Evolutionary conservation across 2,888 invertebrate species (phyloP), one percentile per base, ranked within the genome.

Genomic region (Drosophila sordidapex): DNA sequence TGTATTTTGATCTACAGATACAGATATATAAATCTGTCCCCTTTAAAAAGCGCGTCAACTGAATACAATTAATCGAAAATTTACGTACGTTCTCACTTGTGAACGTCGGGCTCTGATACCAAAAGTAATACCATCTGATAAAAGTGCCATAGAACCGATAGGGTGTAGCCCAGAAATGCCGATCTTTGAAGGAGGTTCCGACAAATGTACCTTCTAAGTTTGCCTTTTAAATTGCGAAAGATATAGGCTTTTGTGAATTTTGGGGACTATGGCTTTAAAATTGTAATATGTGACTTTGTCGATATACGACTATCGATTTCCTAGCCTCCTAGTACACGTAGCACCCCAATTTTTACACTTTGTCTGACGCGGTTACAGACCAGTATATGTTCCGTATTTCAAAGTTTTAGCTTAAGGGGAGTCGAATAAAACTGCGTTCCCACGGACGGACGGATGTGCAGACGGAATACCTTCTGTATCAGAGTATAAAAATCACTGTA

Each of bases 1-100:
- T 38, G 7, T 36, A 13, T 36, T 54, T 52, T 35, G 4, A 13
- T 54, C 11, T 13, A 7, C 11, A 7, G 11, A 18, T 36, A 10
- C 4, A 38, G 4, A 54, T 2, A 52, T n/a, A 13, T 10, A 54
- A 13, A 69, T 1, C 29, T 10, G 68, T 63, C 60, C 52, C 59
- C 63, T 48, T 63, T 43, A n/a, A n/a, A n/a, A n/a, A n/a, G n/a
- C 27, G 51, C 53, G 56, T 59, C 38, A 60, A 72, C 49, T 49
- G 59, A 36, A 58, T 56, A 35, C 46, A 66, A 53, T 48, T 35
- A 21, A 53, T 10, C 5, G 4, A n/a, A 31, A 31, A 31, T 0
- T 31, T 31, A 31, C 31, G 1, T 31, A 31, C 31, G 31, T 31
- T 10, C 31, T 31, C 31, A 31, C 3, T 31, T 31, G 31, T 31